Base-by-base conservation (phyloP, 2,888 invertebrate species). In the Leucania comma region DNA sequence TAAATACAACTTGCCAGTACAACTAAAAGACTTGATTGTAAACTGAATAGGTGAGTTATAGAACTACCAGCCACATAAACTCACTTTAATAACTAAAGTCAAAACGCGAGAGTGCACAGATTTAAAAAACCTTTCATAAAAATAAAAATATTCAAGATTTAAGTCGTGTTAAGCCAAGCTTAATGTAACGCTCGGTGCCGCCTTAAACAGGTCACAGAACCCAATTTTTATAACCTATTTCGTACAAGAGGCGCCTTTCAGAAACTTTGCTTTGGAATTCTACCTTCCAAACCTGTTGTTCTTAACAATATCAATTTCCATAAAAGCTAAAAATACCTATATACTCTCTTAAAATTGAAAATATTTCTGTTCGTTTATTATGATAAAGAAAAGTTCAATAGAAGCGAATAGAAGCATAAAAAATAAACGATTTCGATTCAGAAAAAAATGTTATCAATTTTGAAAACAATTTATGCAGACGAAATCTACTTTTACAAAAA, bases 171-270 rank as follows among this genome's bases (percentile, higher is more conserved):
- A 71, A 81, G 70, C 81, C 78, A 64, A 61, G 81, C 81, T 81
- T 78, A 76, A 71, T 72, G 58, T 71, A 62, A 77, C 58, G 50
- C 63, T 76, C 78, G 59, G 75, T 67, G 81, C 81, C 81, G 72
- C 68, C 81, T 77, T 72, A 77, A 68, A 72, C 61, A 73, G 80
- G 81, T 80, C 80, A 78, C 50, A 73, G 80, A 72, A 72, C 80
- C 58, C 78, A 72, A 81, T 76, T 81, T 80, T 72, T 81, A 77
- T 64, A 78, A 72, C 68, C 81, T 69, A 72, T 73, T 77, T 72
- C 51, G 58, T 61, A 62, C 58, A 81, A 81, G 76, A 66, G 68
- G 64, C 62, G 72, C 72, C 62, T 73, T 76, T 78, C 54, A 64
- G 32, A 46, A 48, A 57, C 26, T 58, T 57, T 74, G 14, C 32